Evolutionary conservation across 2,797 vertebrate genomes (phyloP), one percentile per base, ranked within the genome.

Genomic region (Pseudochirops cupreus): DNA sequence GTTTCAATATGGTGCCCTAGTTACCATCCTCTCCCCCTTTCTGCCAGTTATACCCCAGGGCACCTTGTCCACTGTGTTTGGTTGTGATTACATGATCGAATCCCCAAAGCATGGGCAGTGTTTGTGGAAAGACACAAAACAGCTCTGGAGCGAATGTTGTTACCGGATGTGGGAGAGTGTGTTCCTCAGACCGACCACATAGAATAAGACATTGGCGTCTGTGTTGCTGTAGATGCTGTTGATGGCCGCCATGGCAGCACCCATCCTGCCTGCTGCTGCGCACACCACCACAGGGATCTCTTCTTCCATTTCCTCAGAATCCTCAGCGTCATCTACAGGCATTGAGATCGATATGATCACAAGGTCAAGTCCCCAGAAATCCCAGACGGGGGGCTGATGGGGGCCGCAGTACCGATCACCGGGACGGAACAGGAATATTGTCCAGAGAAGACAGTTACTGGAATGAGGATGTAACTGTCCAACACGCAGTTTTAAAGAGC

Each of bases 191-290:
- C 99, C 99, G 1, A 99, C 99, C 1, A 99, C 98, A 50, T 99
- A 99, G 98, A 99, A 99, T 95, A 99, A 97, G 93, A 99, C 98
- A 0, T 97, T 99, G 57, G 99, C 98, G 0, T 99, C 98, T 0
- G 99, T 99, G 98, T 99, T 99, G 98, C 99, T 99, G 92, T 99
- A 98, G 98, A 99, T 98, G 96, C 99, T 99, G 95, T 99, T 99
- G 98, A 99, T 99, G 2, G 99, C 99, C 10, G 99, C 99, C 98
- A 99, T 99, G 92, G 99, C 97, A 0, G 99, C 99, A 0, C 99
- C 99, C 97, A 99, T 98, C 6, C 99, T 99, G 89, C 99, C 99
- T 0, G 99, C 99, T 0, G 99, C 99, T 0, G 99, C 99, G 0
- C 99, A 99, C 92, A 99, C 99, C 96, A 99, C 98, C 3, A 99